Percentiles rank a stretch among this genome's conserved stretches.
Conservation (phyloP, 2,888 invertebrate genomes). For the Boloria euphrosyne region DNA sequence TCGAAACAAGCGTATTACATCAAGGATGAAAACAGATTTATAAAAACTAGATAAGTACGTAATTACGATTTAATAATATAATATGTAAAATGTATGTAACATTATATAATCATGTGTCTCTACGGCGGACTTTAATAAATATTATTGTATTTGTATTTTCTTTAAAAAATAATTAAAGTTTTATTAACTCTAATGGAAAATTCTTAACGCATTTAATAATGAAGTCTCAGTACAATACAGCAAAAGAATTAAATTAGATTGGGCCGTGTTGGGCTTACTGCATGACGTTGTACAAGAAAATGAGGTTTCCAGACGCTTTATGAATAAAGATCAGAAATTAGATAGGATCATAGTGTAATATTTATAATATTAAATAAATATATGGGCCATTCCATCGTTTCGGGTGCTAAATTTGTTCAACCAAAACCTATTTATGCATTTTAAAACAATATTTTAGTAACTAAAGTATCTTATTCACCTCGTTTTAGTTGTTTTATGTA, state of each 20-base stretch:
- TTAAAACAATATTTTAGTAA: too few species aligned
- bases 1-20: conserved; percentile 15
- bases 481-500: too few species aligned
- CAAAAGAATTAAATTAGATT: conserved; percentile 23
- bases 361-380: too few species aligned
- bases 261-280: conserved; percentile 20
- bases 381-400: too few species aligned
- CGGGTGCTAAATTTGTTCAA: too few species aligned
- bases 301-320: conserved; percentile 36
- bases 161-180: not conserved
- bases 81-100: too few species aligned
- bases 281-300: conserved; percentile 30
- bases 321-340: conserved; percentile 43
- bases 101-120: too few species aligned
- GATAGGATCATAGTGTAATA: conserved; percentile 17
- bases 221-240: conserved; percentile 3
- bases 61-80: too few species aligned
- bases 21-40: conserved; percentile 15
- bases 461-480: too few species aligned
- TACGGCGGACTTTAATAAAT: too few species aligned
- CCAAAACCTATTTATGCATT: too few species aligned
- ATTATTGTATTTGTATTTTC: not conserved
- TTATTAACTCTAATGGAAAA: not conserved
- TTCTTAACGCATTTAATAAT: conserved; percentile 4
- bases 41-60: conserved; percentile 8